Evolutionary conservation across 2,888 invertebrate genomes (phyloP).

Genomic region (Zaprionus bogoriensis): DNA sequence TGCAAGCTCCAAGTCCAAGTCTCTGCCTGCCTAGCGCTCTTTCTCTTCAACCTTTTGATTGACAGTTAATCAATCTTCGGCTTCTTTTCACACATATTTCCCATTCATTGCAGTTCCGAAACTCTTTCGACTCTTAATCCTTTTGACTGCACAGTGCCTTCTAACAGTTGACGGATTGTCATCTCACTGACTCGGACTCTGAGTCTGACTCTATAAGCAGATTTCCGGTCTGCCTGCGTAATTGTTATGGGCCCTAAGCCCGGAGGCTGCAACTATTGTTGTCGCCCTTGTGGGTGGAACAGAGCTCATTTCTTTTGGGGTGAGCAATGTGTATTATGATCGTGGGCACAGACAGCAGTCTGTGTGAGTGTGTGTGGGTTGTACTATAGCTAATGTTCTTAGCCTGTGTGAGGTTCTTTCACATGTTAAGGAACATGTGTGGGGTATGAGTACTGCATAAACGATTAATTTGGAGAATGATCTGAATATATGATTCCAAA

Average conservation of each 20-base stretch:
- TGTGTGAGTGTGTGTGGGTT: too few relatives aligned
- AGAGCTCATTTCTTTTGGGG: slow-evolving; percentile 34
- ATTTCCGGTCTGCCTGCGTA: slow-evolving; percentile 66
- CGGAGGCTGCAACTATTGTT: slow-evolving; percentile 39
- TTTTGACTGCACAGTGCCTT: slow-evolving; percentile 66
- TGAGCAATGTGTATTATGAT: slow-evolving; percentile 15
- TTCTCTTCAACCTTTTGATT: slow-evolving; percentile 47
- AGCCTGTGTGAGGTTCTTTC: too few relatives aligned
- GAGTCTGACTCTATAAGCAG: slow-evolving; percentile 56
- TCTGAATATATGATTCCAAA: too few relatives aligned
- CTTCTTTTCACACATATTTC: slow-evolving; percentile 64
- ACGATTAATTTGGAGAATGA: too few relatives aligned
- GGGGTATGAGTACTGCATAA: too few relatives aligned
- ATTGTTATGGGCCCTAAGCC: slow-evolving; percentile 56
- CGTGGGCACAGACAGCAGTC: neutral
- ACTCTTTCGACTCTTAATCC: slow-evolving; percentile 63
- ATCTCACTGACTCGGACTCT: too few relatives aligned
- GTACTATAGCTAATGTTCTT: too few relatives aligned
- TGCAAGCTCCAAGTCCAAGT: slow-evolving; percentile 11
- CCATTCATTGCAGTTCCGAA: slow-evolving; percentile 57
- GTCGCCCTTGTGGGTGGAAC: slow-evolving; percentile 48
- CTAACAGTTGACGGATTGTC: slow-evolving; percentile 19
- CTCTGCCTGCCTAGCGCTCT: neutral
- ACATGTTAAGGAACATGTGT: too few relatives aligned
- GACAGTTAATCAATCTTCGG: slow-evolving; percentile 75